Percentiles rank a stretch among this genome's conserved stretches.
phyloP scores from a whole-genome alignment of 92 coral and sea anemone species.

The Palythoa caribaeorum region DNA sequence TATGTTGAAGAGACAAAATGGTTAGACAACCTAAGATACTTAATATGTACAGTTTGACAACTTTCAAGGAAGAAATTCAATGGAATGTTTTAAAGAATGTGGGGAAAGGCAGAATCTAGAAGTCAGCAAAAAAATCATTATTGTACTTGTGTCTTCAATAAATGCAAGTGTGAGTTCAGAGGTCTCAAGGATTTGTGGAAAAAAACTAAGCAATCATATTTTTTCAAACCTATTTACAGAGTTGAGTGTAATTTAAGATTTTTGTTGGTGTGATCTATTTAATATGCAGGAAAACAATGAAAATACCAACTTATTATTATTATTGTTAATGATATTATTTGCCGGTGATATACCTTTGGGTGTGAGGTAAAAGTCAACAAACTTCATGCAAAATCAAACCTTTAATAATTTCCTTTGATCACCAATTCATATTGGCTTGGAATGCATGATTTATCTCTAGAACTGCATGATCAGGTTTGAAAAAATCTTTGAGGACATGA shows the following conservation, averaged over 20 bases:
- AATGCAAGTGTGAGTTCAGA: background rate
- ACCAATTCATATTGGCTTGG: too few species aligned
- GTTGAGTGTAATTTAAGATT: background rate
- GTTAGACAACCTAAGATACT: background rate
- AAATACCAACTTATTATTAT: background rate
- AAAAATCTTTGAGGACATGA: too few species aligned
- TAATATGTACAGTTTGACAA: too few species aligned
- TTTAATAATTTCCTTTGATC: too few species aligned
- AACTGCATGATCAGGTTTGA: too few species aligned
- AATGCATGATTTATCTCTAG: too few species aligned
- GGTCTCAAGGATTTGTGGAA: background rate
- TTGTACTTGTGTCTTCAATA: background rate
- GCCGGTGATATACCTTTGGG: too few species aligned
- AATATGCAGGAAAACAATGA: background rate
- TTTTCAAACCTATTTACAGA: background rate
- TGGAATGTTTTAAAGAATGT: background rate
- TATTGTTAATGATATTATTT: background rate
- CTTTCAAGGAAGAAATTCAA: background rate
- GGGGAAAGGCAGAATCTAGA: background rate
- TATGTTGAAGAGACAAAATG: background rate
- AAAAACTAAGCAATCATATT: background rate
- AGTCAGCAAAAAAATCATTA: background rate
- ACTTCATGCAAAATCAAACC: too few species aligned
- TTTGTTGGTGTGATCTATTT: background rate
- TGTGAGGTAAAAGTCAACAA: too few species aligned